Evolutionary conservation across 2,797 vertebrate species (phyloP), one percentile per base, ranked within the genome.

Genomic region (Diceros bicornis): DNA sequence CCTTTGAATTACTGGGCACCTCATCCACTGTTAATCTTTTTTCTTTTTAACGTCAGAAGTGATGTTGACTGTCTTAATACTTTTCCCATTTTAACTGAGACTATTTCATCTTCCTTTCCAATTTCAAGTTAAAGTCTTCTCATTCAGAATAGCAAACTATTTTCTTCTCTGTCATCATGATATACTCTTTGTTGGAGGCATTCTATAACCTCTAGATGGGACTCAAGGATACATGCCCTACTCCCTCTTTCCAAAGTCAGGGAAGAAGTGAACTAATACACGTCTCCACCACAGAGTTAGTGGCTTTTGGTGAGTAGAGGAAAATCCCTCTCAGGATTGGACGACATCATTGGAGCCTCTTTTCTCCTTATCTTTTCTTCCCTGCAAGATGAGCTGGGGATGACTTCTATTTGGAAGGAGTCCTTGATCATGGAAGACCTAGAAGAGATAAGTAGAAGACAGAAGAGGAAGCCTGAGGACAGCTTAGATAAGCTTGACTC

Each of bases 51-150:
- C n/a, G 18, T 86, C 85, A 79, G 27, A 95, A 82, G 64, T 79
- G 55, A 62, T 83, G 25, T 64, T 82, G 59, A 91, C 59, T 74
- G 1, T 69, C 66, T 86, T 69, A 64, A 34, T 79, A 93, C 91
- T 91, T 82, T 77, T 14, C 17, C 27, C 27, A 84, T 72, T 96
- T 94, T 94, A 74, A 57, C n/a, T 62, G 32, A 93, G 62, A 82
- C 37, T 94, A 69, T 88, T 89, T 97, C 21, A 94, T 69, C 61
- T 92, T 87, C 21, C 11, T 62, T 94, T 82, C 44, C 27, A 72
- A 91, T 95, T 94, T 96, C 37, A 95, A 93, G 41, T 59, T 92
- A 25, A 91, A 92, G n/a, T 96, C 20, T 11, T 85, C n/a, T 85
- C 57, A 78, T 18, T 94, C 23, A 93, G 85, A 82, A 89, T 23